phyloP scores from a whole-genome alignment of 2,888 invertebrate species.

The Synergus umbraculus region DNA sequence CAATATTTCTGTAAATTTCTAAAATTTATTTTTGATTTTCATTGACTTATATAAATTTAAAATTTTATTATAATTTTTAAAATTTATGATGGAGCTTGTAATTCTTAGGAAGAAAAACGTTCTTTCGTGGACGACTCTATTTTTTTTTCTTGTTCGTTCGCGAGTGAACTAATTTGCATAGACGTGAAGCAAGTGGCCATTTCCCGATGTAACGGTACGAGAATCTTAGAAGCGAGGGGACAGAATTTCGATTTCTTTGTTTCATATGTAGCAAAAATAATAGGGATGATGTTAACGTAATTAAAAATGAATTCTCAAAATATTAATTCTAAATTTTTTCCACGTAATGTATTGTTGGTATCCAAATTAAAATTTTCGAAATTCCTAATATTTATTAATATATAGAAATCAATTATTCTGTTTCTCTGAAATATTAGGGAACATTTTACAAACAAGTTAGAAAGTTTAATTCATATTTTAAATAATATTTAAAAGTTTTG shows the following conservation, averaged over 20 bases:
- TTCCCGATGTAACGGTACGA: slow-evolving; percentile 30
- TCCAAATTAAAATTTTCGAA: no score
- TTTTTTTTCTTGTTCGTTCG: neutral
- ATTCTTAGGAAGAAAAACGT: neutral
- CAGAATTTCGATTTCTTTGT: neutral
- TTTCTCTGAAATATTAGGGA: neutral
- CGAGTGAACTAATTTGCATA: slow-evolving; percentile 29
- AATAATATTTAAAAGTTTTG: no score
- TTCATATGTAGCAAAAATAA: neutral
- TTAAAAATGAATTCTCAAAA: neutral
- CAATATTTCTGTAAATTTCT: no score
- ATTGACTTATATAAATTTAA: neutral
- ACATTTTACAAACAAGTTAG: neutral
- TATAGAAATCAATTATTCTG: neutral
- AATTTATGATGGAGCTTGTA: neutral
- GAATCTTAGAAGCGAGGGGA: neutral
- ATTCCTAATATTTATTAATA: neutral
- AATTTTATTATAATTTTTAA: neutral
- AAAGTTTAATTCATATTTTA: no score
- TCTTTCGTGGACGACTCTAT: neutral
- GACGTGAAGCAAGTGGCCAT: slow-evolving; percentile 17
- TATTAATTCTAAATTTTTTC: neutral
- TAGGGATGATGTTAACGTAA: neutral
- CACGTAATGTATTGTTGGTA: neutral
- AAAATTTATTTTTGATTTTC: neutral